Percentiles rank a stretch among this genome's conserved stretches.
Evolutionary conservation across 2,113 vertebrate genomes (phyloP).

Genomic region (Neolamprologus sp.): DNA sequence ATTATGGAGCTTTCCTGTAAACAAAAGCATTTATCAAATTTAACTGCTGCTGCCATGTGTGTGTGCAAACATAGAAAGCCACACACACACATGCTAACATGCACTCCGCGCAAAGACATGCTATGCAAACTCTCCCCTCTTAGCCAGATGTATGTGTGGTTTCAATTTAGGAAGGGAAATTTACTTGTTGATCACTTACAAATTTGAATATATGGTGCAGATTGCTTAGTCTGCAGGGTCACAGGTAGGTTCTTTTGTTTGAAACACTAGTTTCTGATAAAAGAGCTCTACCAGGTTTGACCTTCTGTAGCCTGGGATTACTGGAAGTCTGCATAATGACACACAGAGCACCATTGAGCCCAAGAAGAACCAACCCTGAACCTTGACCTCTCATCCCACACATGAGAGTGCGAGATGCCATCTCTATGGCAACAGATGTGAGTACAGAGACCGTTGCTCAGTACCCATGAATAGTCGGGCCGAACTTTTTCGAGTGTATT

Average conservation of each 20-base stretch:
- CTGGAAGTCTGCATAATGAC: conserved; percentile 44
- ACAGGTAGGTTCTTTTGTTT: background rate
- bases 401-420: conserved; percentile 60
- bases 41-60: conserved; percentile 25
- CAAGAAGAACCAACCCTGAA: conserved; percentile 46
- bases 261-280: background rate
- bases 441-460: background rate
- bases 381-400: conserved; percentile 57
- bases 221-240: background rate
- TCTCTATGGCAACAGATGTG: conserved; percentile 19
- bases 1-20: conserved; percentile 41
- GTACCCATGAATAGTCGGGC: background rate
- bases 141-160: background rate
- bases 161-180: conserved; percentile 5
- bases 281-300: background rate
- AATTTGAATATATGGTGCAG: background rate
- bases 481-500: conserved; percentile 1
- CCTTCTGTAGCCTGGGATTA: conserved; percentile 33
- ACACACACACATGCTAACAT: background rate
- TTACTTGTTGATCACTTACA: background rate
- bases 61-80: background rate
- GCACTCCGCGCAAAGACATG: background rate
- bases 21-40: conserved; percentile 51
- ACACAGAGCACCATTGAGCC: conserved; percentile 67
- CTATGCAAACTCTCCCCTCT: background rate